Base-by-base conservation (phyloP, 2,113 vertebrate species). In the Marmota monax region DNA sequence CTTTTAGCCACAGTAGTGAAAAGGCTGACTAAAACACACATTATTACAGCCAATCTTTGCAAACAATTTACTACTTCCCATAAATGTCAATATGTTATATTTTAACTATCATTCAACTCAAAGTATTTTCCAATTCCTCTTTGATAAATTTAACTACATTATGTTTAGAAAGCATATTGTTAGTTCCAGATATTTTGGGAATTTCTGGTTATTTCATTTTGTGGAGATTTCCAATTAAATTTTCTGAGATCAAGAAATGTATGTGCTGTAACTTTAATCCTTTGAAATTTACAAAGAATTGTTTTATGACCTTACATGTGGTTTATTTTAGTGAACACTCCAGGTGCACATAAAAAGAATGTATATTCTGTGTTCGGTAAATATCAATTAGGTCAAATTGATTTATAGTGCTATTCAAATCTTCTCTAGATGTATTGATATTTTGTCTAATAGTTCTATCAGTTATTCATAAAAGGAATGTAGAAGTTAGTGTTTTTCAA, bases 191-290 rank as follows among this genome's bases (percentile, higher is more conserved):
- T 93, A 95, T 42, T 65, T 86, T 37, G 16, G 1, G 7, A 48
- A 53, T 79, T 91, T 79, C 56, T 88, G 10, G 51, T 92, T 91
- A 83, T 83, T 58, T 91, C 39, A 90, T 87, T 70, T 67, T 92
- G 63, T 84, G 27, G 42, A 58, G 56, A 77, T 82, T 93, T 92
- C 74, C 6, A 48, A 51, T 67, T 94, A 87, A 78, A 72, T 67
- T 72, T 45, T 87, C 23, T 45, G 56, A 78, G 53, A 80, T 84
- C 53, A 92, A 69, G 88, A 80, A 53, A 72, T 20, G 79, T 61
- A 69, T 53, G 51, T 45, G 22, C 20, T 76, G 23, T 86, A 77
- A 76, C 65, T 77, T 8, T 27, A 85, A 65, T 79, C 39, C 42
- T 95, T 87, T 83, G 67, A 77, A 85, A 82, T 77, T 45, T 92